These are phyloP conservation scores for Campoplex capitator DNA, from an alignment of 2,888 invertebrate species.

Conservation along the genomic window DNA sequence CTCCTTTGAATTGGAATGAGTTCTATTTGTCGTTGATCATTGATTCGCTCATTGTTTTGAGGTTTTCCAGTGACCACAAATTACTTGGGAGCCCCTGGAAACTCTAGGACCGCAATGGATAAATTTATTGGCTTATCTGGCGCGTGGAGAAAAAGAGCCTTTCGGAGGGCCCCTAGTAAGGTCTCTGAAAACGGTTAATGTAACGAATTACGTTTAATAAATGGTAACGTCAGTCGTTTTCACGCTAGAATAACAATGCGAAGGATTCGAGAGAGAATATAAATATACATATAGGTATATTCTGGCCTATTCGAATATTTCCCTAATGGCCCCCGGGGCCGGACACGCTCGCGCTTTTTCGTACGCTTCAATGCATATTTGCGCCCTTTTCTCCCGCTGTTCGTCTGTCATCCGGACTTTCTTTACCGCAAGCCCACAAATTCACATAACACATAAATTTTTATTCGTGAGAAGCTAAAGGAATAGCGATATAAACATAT, in stretches of 20 bases:
- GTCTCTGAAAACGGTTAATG: conserved; percentile 24
- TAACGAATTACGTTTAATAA: conserved; percentile 82
- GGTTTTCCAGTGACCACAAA: not conserved
- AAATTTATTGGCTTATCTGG: not conserved
- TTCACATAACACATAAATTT: not conserved
- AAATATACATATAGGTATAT: conserved; percentile 11
- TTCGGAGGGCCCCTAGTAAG: not conserved
- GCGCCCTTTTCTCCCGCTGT: conserved; percentile 69
- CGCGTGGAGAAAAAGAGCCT: not conserved
- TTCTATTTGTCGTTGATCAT: not conserved
- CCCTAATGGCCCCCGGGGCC: conserved; percentile 71
- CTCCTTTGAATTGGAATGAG: not conserved
- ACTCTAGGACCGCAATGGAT: not conserved
- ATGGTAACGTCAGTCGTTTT: conserved; percentile 81
- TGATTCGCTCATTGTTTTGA: not conserved
- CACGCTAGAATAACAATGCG: conserved; percentile 84
- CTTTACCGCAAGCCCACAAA: not conserved
- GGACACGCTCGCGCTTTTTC: conserved; percentile 82
- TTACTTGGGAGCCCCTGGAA: not conserved
- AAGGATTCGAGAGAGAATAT: conserved; percentile 71
- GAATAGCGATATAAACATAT: not conserved
- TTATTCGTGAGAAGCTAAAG: not conserved
- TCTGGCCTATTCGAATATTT: conserved; percentile 68
- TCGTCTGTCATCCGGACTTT: conserved; percentile 78
- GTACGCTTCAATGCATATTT: conserved; percentile 80